Conservation (phyloP, 2,113 vertebrate species). For the Colossoma macropomum region DNA sequence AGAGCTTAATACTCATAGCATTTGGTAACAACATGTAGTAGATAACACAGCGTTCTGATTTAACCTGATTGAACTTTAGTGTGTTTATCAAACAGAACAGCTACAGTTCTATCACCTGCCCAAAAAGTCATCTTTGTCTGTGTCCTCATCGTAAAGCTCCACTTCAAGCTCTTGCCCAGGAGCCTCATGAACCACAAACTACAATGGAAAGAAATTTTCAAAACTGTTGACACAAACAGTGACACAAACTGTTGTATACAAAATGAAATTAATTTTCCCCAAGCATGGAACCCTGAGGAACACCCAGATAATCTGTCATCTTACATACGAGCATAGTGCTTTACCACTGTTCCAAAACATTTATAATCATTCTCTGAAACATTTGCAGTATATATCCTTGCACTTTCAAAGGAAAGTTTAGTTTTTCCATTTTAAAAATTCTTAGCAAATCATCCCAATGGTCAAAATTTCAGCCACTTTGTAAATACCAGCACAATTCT, state of each 20-base stretch:
- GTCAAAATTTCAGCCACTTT: too few species aligned
- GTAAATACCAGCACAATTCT: too few species aligned
- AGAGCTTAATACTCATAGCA: not conserved
- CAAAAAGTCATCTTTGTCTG: constrained; percentile 93
- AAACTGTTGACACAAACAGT: not conserved
- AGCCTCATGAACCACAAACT: constrained; percentile 94
- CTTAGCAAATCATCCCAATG: too few species aligned
- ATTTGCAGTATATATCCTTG: too few species aligned
- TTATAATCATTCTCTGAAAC: too few species aligned
- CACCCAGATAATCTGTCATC: too few species aligned
- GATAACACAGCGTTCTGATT: not conserved
- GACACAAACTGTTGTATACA: not conserved
- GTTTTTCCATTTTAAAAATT: too few species aligned
- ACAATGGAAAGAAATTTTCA: constrained; percentile 24
- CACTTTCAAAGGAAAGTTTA: too few species aligned
- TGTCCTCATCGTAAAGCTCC: constrained; percentile 91
- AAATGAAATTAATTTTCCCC: not conserved
- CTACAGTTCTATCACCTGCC: constrained; percentile 82
- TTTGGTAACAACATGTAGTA: not conserved
- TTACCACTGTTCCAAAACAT: too few species aligned
- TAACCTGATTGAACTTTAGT: not conserved
- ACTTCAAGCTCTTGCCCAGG: constrained; percentile 95
- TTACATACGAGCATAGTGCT: too few species aligned
- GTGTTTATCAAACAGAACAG: not conserved
- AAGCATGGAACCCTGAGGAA: not conserved